Evolutionary conservation across 30 jellyfish, hydroid and myxozoan genomes (phyloP), one percentile per base, ranked within the genome.

Genomic region (Hydractinia symbiolongicarpus): DNA sequence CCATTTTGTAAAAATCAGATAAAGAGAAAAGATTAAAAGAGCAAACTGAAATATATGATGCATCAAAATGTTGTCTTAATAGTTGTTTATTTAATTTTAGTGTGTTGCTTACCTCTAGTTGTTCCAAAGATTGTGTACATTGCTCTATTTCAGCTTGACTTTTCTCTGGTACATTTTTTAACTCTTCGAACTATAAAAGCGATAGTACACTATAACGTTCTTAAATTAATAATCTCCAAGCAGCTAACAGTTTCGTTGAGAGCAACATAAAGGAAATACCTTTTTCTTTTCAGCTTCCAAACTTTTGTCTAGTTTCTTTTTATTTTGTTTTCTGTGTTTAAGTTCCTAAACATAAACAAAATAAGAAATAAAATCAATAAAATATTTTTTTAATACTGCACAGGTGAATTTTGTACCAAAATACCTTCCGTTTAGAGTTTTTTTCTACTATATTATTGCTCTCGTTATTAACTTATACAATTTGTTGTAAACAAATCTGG

Each of bases 201-300:
- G n/a, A 58, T n/a, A 5, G 54, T 69, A n/a, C n/a, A n/a, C n/a
- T 4, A 15, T 13, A 54, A 17, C 20, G 3, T 72, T 1, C 10
- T 2, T 4, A 1, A 68, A 0, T 11, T 20, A 1, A 11, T 68
- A 13, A 30, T 11, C 78, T 11, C 50, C 78, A 58, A 11, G 69
- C 74, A 6, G 19, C 0, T 6, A 2, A 51, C 19, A 51, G 9
- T 64, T 7, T 13, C 8, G 4, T 1, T 64, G 1, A 64, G 17
- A 13, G 19, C 9, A 17, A 9, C 9, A 72, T 7, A 7, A 72
- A 16, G 60, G 7, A 58, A 81, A 15, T 21, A 91, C 98, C 86
- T 87, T 88, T 58, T 78, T 86, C n/a, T 83, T 86, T 78, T 91
- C 98, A 40, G 87, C 79, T 52, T 91, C 95, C 80, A 91, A 67